Conservation (phyloP, 1,140 invertebrate species). For the Physella acuta region DNA sequence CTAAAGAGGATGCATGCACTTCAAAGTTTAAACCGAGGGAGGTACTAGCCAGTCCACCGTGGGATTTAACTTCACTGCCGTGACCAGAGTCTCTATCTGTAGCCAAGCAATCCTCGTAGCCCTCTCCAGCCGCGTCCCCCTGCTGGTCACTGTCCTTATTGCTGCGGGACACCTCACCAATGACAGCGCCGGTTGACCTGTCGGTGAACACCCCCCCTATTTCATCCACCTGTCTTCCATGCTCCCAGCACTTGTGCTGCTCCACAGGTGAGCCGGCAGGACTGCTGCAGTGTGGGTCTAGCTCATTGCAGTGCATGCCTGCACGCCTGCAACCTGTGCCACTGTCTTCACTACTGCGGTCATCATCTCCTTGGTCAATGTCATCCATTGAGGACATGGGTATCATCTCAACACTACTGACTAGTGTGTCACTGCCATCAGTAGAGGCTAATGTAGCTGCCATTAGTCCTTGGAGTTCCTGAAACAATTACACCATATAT, state of each 20-base stretch:
- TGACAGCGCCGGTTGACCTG: constrained; percentile 14
- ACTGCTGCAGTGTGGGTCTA: background rate
- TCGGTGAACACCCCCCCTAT: constrained; percentile 17
- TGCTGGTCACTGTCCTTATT: background rate
- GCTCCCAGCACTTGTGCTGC: constrained; percentile 3
- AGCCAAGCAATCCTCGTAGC: background rate
- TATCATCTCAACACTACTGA: background rate
- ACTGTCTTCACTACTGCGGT: constrained; percentile 23
- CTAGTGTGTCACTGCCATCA: background rate
- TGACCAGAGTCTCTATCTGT: constrained; percentile 25
- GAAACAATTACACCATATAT: too few species aligned
- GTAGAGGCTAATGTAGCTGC: constrained; percentile 13
- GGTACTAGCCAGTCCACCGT: background rate
- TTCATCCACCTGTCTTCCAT: constrained; percentile 16
- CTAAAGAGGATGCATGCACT: background rate
- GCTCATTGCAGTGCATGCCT: background rate
- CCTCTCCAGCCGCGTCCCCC: background rate
- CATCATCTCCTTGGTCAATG: constrained; percentile 5
- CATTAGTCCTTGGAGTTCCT: constrained; percentile 18
- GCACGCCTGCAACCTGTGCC: constrained; percentile 19
- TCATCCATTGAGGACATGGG: constrained; percentile 18
- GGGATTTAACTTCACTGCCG: constrained; percentile 20
- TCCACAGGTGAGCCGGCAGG: constrained; percentile 11
- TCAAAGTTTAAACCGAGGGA: background rate
- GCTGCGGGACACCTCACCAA: background rate